Evolutionary conservation across 2,888 invertebrate genomes (phyloP).

Genomic region (Dioctria rufipes): DNA sequence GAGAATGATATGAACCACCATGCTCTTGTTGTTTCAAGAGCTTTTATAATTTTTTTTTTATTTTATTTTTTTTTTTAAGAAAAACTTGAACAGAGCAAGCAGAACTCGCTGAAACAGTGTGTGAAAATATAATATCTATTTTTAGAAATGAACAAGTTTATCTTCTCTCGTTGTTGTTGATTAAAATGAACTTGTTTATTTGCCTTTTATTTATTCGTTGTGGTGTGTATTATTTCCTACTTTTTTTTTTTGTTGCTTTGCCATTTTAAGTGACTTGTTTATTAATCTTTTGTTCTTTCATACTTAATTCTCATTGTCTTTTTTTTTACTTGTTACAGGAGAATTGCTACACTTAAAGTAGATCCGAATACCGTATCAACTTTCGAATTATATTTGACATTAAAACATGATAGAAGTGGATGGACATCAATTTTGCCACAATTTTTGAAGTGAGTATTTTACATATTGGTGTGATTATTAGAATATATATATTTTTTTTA

Average conservation of each 20-base stretch:
- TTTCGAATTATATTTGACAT: conserved; percentile 90
- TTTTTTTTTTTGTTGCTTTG: neutral
- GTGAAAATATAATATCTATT: neutral
- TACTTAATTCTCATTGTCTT: conserved; percentile 30
- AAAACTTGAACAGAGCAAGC: neutral
- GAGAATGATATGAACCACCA: too few relatives aligned
- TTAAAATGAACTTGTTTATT: conserved; percentile 20
- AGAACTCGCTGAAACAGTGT: conserved; percentile 10
- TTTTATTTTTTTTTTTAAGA: too few relatives aligned
- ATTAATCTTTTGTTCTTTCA: conserved; percentile 15
- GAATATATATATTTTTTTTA: neutral
- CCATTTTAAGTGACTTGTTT: neutral
- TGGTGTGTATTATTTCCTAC: neutral
- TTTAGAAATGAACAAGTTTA: conserved; percentile 1
- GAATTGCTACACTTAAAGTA: conserved; percentile 87
- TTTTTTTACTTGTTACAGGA: conserved; percentile 69
- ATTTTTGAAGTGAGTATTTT: conserved; percentile 86
- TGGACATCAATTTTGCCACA: conserved; percentile 92
- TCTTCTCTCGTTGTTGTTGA: neutral
- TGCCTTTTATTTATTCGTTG: neutral
- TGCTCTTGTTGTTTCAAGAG: too few relatives aligned
- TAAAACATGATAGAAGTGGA: conserved; percentile 88
- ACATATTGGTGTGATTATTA: neutral
- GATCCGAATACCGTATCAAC: conserved; percentile 91
- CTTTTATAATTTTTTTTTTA: too few relatives aligned